Base-by-base conservation (phyloP, 2,797 vertebrate genomes). In the Pseudotriccus pelzelni region DNA sequence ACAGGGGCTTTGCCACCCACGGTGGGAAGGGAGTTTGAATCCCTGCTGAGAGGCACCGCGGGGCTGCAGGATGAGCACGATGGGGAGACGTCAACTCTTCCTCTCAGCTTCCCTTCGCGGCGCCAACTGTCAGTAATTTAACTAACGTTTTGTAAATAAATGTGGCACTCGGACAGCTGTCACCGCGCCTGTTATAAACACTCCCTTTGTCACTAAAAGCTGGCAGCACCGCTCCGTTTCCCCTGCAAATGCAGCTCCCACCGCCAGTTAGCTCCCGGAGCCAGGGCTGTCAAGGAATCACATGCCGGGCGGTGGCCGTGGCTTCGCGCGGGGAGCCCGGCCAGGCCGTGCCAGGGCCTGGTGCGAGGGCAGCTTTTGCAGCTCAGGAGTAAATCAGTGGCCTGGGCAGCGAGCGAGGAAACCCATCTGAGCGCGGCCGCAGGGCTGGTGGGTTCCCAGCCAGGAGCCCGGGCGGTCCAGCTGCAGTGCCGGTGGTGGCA, bases 101-200 rank as follows among this genome's bases (percentile, higher is more conserved):
- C 90, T 97, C 96, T 87, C 94, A 56, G 96, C 96, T 98, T 94
- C 93, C 89, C 95, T 97, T 73, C 19, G 41, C 60, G 3, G 96
- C 6, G 59, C 97, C 97, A 98, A 98, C 97, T 97, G 97, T 97
- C 97, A 97, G 96, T 97, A 96, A 97, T 98, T 97, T 98, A 98
- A 97, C 96, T 96, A 95, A 97, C 97, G 85, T 97, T 98, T 97
- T 97, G 97, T 98, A 98, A 98, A 98, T 98, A 98, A 97, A 97
- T 91, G 97, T 98, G 97, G 96, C 96, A 86, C 94, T 97, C 95
- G 95, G 98, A 98, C 98, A 98, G 97, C 97, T 98, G 98, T 98
- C 97, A 97, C 91, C 7, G 5, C 2, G 96, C 98, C 97, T 95
- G 96, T 95, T 95, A 88, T 89, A 97, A 98, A 96, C 95, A 96